Evolutionary conservation across 2,113 vertebrate genomes (phyloP).

Genomic region (Nannobrachium achirus): DNA sequence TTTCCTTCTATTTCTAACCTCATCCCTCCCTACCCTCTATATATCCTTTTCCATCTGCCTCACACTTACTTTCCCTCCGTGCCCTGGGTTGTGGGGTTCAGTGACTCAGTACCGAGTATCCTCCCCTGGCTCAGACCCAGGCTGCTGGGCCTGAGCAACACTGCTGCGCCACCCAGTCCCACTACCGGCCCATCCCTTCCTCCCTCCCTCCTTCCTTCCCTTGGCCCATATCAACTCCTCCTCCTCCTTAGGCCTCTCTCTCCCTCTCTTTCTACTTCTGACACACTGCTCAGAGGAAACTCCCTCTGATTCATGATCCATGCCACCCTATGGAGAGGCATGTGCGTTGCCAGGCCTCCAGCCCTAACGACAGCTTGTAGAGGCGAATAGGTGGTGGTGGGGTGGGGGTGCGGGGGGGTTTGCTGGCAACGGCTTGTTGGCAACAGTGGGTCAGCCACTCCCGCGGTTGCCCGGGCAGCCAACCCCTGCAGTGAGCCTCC

Average conservation of each 20-base stretch:
- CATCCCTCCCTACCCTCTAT: constrained; percentile 4
- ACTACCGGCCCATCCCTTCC: constrained; percentile 44
- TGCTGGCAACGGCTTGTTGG: constrained; percentile 38
- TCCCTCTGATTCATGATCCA: constrained; percentile 68
- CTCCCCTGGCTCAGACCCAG: constrained; percentile 58
- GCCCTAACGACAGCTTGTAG: constrained; percentile 48
- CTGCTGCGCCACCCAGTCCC: constrained; percentile 37
- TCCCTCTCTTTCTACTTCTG: constrained; percentile 14
- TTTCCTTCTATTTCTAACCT: neutral
- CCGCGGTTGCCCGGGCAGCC: constrained; percentile 55
- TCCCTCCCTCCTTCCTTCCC: constrained; percentile 7
- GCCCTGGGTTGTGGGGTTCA: constrained; percentile 40
- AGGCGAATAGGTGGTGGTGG: neutral
- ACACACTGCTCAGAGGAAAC: constrained; percentile 58
- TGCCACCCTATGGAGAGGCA: constrained; percentile 23
- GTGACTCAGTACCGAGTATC: constrained; percentile 66
- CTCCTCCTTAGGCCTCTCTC: constrained; percentile 25
- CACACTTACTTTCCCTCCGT: constrained; percentile 33
- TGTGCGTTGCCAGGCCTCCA: constrained; percentile 32
- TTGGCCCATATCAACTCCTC: constrained; percentile 15
- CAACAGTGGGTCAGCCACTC: constrained; percentile 56
- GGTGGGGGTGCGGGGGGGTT: constrained; percentile 2
- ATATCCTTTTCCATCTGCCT: neutral
- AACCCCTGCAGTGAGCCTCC: constrained; percentile 29
- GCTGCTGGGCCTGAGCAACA: constrained; percentile 24